These are phyloP conservation scores for Flexamia atlantica DNA, from an alignment of 2,888 invertebrate species.

Conservation along the genomic window DNA sequence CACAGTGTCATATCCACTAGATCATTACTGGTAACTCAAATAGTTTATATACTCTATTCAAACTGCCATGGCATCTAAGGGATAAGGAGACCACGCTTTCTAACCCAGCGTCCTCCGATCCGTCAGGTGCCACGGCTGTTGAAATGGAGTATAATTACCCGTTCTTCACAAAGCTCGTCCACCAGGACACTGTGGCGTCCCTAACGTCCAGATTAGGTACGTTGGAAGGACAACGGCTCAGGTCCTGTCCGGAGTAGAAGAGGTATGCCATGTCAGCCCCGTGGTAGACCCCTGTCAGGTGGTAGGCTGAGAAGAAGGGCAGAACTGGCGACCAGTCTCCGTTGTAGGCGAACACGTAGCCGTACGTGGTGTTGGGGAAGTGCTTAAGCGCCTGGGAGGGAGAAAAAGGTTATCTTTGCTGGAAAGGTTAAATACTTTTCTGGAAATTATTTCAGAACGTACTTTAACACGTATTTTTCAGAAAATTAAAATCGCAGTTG, in stretches of 20 bases:
- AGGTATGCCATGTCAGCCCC: conserved; percentile 27
- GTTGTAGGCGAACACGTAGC: conserved; percentile 40
- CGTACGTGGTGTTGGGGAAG: neutral
- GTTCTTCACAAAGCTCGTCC: conserved; percentile 24
- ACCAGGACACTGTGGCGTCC: conserved; percentile 5
- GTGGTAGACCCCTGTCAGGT: conserved; percentile 8
- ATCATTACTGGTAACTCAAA: too few relatives aligned
- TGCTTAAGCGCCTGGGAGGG: neutral
- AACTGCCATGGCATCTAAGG: too few relatives aligned
- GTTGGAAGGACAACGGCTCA: neutral
- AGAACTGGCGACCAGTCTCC: neutral
- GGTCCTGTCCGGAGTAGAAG: conserved; percentile 15
- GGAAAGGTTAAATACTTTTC: too few relatives aligned
- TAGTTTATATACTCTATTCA: too few relatives aligned
- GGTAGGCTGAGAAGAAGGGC: neutral
- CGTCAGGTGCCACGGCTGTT: too few relatives aligned
- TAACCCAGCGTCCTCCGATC: too few relatives aligned
- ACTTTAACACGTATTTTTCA: too few relatives aligned
- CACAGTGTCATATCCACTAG: too few relatives aligned
- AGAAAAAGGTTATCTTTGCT: too few relatives aligned
- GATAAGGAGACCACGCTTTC: too few relatives aligned
- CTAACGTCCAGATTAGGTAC: neutral
- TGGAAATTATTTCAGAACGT: too few relatives aligned
- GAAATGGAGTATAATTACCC: conserved; percentile 30
- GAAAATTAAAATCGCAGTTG: too few relatives aligned